These are phyloP conservation scores for Lycaon pictus DNA, from an alignment of 2,113 vertebrate species.

Conservation along the genomic window DNA sequence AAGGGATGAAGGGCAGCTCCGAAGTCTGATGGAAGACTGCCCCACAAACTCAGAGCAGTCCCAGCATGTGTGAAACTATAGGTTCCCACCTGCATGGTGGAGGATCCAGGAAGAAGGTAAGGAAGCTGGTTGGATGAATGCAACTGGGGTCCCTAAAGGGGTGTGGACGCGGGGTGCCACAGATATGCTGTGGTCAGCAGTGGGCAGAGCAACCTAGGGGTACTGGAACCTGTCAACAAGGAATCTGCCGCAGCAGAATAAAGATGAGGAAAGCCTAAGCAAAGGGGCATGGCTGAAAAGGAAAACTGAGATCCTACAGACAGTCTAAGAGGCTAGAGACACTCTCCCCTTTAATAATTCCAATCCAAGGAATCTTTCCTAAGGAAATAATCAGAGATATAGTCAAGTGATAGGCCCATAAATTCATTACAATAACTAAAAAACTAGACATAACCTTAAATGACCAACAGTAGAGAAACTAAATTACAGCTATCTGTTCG, in stretches of 20 bases:
- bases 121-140: fast-evolving
- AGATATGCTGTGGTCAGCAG: neutral
- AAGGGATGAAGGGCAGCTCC: neutral
- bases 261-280: neutral
- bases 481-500: neutral
- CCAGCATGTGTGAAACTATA: neutral
- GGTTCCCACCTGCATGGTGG: fast-evolving
- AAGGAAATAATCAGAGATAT: neutral
- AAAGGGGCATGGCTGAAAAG: neutral
- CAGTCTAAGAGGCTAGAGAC: neutral
- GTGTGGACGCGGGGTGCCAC: neutral
- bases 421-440: neutral
- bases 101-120: neutral
- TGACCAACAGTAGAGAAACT: neutral
- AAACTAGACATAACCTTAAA: neutral
- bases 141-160: neutral
- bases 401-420: neutral
- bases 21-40: neutral
- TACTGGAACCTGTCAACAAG: neutral
- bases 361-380: neutral
- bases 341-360: neutral
- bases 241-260: neutral
- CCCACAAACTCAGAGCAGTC: too few relatives aligned
- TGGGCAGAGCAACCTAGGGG: neutral
- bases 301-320: neutral